A percentile compares a stretch with the other conserved stretches of the same genome.
Evolutionary conservation across 1,140 invertebrate species (phyloP).

Genomic region (Anadara kagoshimensis): DNA sequence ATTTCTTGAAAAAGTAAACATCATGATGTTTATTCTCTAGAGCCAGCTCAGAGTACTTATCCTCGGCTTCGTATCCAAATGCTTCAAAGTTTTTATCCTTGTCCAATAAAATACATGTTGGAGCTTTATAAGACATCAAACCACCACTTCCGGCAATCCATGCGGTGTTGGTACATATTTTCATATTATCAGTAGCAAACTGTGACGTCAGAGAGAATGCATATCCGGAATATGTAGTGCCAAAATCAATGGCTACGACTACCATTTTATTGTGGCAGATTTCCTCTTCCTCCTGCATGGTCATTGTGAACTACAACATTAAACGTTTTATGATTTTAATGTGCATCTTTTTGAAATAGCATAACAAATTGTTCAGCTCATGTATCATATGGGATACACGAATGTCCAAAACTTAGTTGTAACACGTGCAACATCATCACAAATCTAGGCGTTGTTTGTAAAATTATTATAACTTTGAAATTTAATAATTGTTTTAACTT

Average conservation of each 20-base stretch:
- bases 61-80: constrained; percentile 42
- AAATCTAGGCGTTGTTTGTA: too few species aligned
- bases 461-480: too few species aligned
- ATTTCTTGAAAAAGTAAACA: constrained; percentile 32
- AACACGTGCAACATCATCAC: too few species aligned
- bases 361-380: too few species aligned
- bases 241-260: constrained; percentile 33
- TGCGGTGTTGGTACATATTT: constrained; percentile 24
- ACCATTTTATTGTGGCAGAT: not conserved
- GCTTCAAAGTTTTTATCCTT: constrained; percentile 27
- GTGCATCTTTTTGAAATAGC: too few species aligned
- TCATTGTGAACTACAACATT: too few species aligned
- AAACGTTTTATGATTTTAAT: too few species aligned
- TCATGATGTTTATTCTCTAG: constrained; percentile 32
- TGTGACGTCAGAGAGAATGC: constrained; percentile 22
- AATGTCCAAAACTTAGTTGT: too few species aligned
- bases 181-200: constrained; percentile 12
- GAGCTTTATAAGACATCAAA: constrained; percentile 29
- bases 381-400: too few species aligned
- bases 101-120: constrained; percentile 28
- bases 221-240: constrained; percentile 36
- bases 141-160: constrained; percentile 32
- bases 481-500: too few species aligned
- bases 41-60: constrained; percentile 28
- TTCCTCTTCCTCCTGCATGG: not conserved